Conservation (phyloP, 2,888 invertebrate species). For the Drosophila paucipuncta region DNA sequence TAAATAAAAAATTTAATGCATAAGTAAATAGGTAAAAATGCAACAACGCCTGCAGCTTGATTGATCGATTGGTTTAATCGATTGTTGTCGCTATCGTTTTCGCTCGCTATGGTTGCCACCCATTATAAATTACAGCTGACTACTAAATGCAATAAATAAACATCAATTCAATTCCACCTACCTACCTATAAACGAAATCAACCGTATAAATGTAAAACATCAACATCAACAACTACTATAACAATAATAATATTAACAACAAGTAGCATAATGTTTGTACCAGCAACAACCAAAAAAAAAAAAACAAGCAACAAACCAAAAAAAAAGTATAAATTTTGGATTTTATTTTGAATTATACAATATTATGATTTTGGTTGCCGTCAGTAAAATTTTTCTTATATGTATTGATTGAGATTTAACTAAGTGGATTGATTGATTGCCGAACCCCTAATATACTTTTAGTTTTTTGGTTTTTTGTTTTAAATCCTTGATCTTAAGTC, state of each 20-base stretch:
- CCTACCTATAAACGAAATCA: conserved; percentile 32
- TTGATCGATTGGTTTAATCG: conserved; percentile 66
- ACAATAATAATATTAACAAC: conserved; percentile 43
- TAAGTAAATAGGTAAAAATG: conserved; percentile 64
- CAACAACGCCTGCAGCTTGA: conserved; percentile 73
- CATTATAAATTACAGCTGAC: conserved; percentile 21
- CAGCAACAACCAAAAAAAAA: conserved; percentile 31
- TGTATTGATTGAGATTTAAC: conserved; percentile 40
- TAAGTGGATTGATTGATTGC: conserved; percentile 49
- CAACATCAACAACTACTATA: conserved; percentile 46
- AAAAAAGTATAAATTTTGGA: conserved; percentile 17
- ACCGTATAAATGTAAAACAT: conserved; percentile 34
- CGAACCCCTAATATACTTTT: conserved; percentile 19
- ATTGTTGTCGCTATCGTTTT: conserved; percentile 55
- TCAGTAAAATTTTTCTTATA: conserved; percentile 27
- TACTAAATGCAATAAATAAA: conserved; percentile 11
- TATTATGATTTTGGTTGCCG: conserved; percentile 32
- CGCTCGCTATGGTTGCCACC: conserved; percentile 44
- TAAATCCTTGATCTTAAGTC: conserved; percentile 28
- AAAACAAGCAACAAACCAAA: conserved; percentile 11
- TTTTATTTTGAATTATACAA: conserved; percentile 19
- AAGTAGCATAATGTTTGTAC: conserved; percentile 67
- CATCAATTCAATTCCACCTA: conserved; percentile 46
- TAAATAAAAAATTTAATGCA: conserved; percentile 60
- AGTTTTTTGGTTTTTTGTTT: conserved; percentile 21